Base-by-base conservation (phyloP, 1,140 invertebrate species). In the Heliconius nattereri region DNA sequence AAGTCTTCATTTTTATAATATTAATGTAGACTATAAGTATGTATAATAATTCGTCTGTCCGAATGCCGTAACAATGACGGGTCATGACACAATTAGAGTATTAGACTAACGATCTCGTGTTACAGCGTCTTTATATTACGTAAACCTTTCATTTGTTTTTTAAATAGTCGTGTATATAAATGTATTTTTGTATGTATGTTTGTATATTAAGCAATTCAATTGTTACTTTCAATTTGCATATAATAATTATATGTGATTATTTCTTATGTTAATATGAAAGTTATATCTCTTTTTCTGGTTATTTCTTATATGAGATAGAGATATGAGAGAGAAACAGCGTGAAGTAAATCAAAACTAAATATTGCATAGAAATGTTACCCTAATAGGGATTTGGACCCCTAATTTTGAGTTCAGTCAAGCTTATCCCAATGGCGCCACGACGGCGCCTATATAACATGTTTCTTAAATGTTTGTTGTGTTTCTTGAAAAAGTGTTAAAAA, bases 91-190 rank as follows among this genome's bases (percentile, higher is more conserved):
- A 66, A 66, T 66, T 66, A 66, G 60, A 66, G 23, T 60, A 60
- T 60, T 60, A 60, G n/a, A 60, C 20, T n/a, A 60, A 60, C 57
- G 57, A 60, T 60, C 57, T 60, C 57, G 57, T 60, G 57, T 60
- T 60, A 54, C 52, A 54, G 52, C 19, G 19, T 20, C n/a, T 60
- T 60, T 23, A 23, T 11, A 23, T 60, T 66, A 66, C 26, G 26
- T 66, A 29, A 16, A 66, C 9, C 8, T 29, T 29, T 66, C 8
- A 13, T 26, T 26, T 66, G 13, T 26, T 13, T 66, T 16, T 35
- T 57, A 57, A 23, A 57, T 57, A 52, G 7, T n/a, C n/a, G 5
- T 66, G 16, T 29, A 13, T 66, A 29, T 66, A 29, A 26, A 66
- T 26, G 3, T 66, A 66, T 66, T 26, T 26, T 16, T 29, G 2